phyloP scores from a whole-genome alignment of 2,797 vertebrate species.

The Gymnocypris eckloni region DNA sequence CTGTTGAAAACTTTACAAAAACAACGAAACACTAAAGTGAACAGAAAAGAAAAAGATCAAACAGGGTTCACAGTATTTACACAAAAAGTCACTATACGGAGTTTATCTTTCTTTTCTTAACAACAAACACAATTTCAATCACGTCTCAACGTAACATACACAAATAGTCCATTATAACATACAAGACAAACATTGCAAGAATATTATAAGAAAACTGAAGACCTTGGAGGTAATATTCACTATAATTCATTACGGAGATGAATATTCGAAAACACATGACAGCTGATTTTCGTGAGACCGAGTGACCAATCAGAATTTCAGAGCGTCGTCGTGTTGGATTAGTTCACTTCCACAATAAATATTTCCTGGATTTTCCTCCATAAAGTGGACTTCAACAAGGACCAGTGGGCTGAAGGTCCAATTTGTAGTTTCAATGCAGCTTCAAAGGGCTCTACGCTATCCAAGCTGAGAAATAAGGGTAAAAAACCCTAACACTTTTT shows the following conservation, averaged over 20 bases:
- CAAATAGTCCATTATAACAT: background rate
- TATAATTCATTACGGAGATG: background rate
- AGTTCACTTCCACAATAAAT: no score
- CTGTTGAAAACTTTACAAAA: no score
- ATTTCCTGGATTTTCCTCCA: background rate
- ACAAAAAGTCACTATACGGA: no score
- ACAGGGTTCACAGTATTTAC: no score
- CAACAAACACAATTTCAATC: no score
- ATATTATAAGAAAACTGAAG: background rate
- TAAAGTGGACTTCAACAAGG: background rate
- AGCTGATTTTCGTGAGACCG: no score
- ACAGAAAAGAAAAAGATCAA: no score
- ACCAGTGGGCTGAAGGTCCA: background rate
- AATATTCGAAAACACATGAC: background rate
- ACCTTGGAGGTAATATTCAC: background rate
- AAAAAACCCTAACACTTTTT: background rate
- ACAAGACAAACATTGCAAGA: background rate
- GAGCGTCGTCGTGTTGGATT: no score
- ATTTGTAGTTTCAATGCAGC: background rate
- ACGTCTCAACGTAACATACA: background rate
- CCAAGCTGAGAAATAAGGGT: background rate
- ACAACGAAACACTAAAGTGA: no score
- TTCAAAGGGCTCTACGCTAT: background rate
- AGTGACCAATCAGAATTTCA: no score
- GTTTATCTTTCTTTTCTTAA: no score